Evolutionary conservation across 1,140 invertebrate genomes (phyloP), one percentile per base, ranked within the genome.

Genomic region (Drosophila bifasciata): DNA sequence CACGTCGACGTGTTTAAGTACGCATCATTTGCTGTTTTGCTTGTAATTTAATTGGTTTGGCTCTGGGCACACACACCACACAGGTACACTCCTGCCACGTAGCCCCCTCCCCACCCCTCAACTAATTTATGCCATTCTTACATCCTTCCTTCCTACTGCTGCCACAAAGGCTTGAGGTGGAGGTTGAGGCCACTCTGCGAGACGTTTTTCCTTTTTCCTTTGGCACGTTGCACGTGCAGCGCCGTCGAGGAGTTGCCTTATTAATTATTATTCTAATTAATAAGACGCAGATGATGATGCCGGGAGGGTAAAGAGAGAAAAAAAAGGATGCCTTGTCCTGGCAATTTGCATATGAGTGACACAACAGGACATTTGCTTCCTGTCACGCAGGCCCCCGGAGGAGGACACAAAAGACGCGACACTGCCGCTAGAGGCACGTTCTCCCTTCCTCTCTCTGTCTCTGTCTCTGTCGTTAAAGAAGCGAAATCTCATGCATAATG

Each of bases 211-310:
- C 63, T 45, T 45, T 45, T 46, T 51, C 17, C 51, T 32, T 43
- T 36, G 32, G 32, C 32, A 39, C 21, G 55, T 28, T 77, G 81
- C 80, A 86, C 80, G 80, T 86, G 81, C 72, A 61, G 9, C 49
- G 53, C 69, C 62, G 50, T 81, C 70, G 58, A 81, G 83, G 59
- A 78, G 78, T 71, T 83, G 78, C 78, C 80, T 86, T 84, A 83
- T 88, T 88, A 90, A 90, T 90, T 90, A 86, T 90, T 90, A 90
- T 90, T 90, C 88, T 90, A 90, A 90, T 90, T 90, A 90, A 84
- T 88, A 90, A 76, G 77, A 62, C 79, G 78, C 41, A 76, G 76
- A 74, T 64, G 75, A 43, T 45, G 51, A 55, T 41, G 56, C 13
- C 50, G 57, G 16, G 28, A 45, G 23, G 50, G 49, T 17, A 53